Evolutionary conservation across 1,140 invertebrate genomes (phyloP), one percentile per base, ranked within the genome.

Genomic region (Cydia splendana): DNA sequence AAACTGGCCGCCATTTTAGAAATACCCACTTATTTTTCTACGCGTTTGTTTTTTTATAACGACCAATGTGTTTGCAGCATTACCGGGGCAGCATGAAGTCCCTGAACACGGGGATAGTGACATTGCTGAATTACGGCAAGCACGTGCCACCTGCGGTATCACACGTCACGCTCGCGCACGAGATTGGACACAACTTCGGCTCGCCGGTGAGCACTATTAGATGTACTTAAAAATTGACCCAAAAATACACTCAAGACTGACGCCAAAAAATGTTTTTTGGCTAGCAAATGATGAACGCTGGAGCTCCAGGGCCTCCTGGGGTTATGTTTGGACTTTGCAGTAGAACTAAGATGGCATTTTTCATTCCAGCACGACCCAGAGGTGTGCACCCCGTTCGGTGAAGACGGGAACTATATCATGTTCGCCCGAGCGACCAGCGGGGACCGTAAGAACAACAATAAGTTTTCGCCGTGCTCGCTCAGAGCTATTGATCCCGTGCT

Each of bases 161-260:
- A 10, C 98, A 99, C 92, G 98, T 99, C 69, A 99, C 99, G 10
- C 95, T 99, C 77, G 99, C 99, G 18, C 99, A 99, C 93, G 99
- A 99, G 95, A 99, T 99, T 86, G 99, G 99, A 51, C 99, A 99
- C 92, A 99, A 99, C 94, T 99, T 99, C 91, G 99, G 99, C 77
- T 99, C 98, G 24, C 98, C 98, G 84, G 97, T 98, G 84, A 86
- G 78, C 76, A 48, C 13, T 48, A 48, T 48, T 48, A 48, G 1
- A 42, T 48, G 45, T 48, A 10, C 0, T 24, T 28, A 28, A 30
- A 30, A 30, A 4, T 30, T 30, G 2, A 28, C 28, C 28, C 28
- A 28, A 28, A 28, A 2, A 28, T 28, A 28, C 30, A 30, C 30
- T 30, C 30, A 30, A 30, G 2, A 30, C 30, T 28, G 28, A 28